Base-by-base conservation (phyloP, 2,113 vertebrate species). In the Prionailurus viverrinus region DNA sequence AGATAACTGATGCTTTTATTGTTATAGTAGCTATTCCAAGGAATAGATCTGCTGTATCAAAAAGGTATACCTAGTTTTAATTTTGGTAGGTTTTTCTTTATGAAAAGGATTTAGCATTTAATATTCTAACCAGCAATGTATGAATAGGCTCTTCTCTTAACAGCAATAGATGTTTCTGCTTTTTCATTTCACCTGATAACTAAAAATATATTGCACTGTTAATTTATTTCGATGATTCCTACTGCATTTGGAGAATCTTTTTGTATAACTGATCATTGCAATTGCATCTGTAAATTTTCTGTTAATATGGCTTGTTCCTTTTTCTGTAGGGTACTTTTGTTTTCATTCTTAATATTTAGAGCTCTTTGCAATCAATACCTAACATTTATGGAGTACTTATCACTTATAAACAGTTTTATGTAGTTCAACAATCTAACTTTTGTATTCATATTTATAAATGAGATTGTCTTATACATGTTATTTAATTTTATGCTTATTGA, bases 331-430 rank as follows among this genome's bases (percentile, higher is more conserved):
- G 7, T 65, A 58, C 21, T 87, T 93, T 87, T 55, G 33, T 58
- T 74, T 87, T 80, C 14, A 6, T 76, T 85, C 71, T 86, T 74
- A 79, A 94, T 84, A 92, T 94, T 74, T 80, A 81, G 29, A 81
- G 18, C 0, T 19, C 21, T 92, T 51, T 74, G 45, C 63, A 89
- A 69, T 27, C n/a, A 96, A 71, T 15, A 74, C 7, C 19, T 92
- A 66, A 69, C 36, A 92, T 81, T 85, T 84, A 68, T 27, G n/a
- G 12, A 84, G 15, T 85, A 31, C 1, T 92, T 93, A 81, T 1
- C 27, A 86, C 5, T 94, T 92, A 61, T 73, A 69, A 92, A 58
- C 12, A 78, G 83, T 74, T 68, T 85, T 21, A 48, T 66, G 48
- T 66, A 21, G 25, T 95, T 74, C 33, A 33, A 53, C 79, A 66